Evolutionary conservation across 1,140 invertebrate species (phyloP).

Genomic region (Sycobia sp.): DNA sequence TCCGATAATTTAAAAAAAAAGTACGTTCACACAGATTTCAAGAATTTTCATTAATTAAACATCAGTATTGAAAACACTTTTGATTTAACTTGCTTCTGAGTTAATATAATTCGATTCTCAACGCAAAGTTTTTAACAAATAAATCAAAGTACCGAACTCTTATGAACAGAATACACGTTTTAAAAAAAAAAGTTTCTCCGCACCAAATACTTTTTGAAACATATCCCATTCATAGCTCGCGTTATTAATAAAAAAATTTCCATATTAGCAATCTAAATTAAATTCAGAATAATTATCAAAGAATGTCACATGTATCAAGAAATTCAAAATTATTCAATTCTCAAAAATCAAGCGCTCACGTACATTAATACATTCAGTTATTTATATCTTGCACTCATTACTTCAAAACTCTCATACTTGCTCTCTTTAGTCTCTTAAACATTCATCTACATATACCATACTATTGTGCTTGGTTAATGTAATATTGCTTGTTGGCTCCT

Average conservation of each 20-base stretch:
- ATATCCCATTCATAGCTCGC: slow-evolving; percentile 20
- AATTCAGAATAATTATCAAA: slow-evolving; percentile 5
- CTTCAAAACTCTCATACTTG: slow-evolving; percentile 25
- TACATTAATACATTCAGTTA: slow-evolving; percentile 37
- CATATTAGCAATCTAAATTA: slow-evolving; percentile 3
- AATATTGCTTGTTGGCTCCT: slow-evolving; percentile 35
- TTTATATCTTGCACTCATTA: slow-evolving; percentile 22
- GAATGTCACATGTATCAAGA: neutral
- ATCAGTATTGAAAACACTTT: neutral
- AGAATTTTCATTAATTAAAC: no score
- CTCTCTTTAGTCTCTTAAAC: slow-evolving; percentile 39
- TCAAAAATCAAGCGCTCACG: slow-evolving; percentile 31
- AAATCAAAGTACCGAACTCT: slow-evolving; percentile 22
- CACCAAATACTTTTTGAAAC: slow-evolving; percentile 22
- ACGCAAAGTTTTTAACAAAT: slow-evolving; percentile 14
- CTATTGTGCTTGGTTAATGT: slow-evolving; percentile 31
- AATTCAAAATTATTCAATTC: slow-evolving; percentile 21
- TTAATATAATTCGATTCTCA: neutral
- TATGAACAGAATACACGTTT: slow-evolving; percentile 26
- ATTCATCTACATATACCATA: slow-evolving; percentile 54
- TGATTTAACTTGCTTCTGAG: slow-evolving; percentile 1
- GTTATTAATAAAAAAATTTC: slow-evolving; percentile 6
- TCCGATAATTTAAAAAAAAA: slow-evolving; percentile 21
- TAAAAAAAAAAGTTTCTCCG: slow-evolving; percentile 7
- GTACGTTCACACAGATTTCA: slow-evolving; percentile 3